phyloP scores from a whole-genome alignment of 1,140 invertebrate genomes.

The Danaus plexippus region DNA sequence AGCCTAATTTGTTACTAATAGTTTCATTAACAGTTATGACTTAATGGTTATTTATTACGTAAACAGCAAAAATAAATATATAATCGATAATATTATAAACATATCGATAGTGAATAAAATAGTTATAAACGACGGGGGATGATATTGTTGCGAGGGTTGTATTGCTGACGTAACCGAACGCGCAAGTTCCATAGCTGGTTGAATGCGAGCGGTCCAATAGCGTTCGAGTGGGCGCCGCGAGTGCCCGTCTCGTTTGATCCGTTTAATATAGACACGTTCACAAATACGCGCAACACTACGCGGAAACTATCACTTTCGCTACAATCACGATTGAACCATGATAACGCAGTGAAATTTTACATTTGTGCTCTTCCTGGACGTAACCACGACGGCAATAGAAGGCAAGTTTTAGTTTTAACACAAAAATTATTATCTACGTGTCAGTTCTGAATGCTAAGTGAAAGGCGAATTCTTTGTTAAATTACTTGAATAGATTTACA shows the following conservation, averaged over 20 bases:
- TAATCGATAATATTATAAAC: no score
- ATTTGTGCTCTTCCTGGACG: constrained; percentile 27
- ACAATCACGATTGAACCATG: constrained; percentile 39
- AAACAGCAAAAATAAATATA: no score
- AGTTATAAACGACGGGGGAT: no score
- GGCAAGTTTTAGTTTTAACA: constrained; percentile 48
- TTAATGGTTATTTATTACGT: no score
- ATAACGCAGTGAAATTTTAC: constrained; percentile 51
- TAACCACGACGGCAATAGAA: constrained; percentile 36
- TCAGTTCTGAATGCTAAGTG: constrained; percentile 64
- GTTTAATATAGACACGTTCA: constrained; percentile 30
- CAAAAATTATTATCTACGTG: constrained; percentile 59
- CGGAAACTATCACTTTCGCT: constrained; percentile 60
- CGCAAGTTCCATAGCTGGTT: constrained; percentile 10
- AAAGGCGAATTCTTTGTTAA: constrained; percentile 66
- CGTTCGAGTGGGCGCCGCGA: constrained; percentile 39
- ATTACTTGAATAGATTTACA: constrained; percentile 34
- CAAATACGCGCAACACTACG: constrained; percentile 30
- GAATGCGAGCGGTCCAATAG: constrained; percentile 28
- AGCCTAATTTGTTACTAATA: no score
- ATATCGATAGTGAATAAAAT: not conserved
- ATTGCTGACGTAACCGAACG: constrained; percentile 20
- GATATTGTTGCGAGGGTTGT: constrained; percentile 6
- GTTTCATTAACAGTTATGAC: no score
- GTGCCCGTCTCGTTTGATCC: constrained; percentile 31